A percentile compares a stretch with the other conserved stretches of the same genome.
Conservation (phyloP, 2,888 invertebrate species). For the Catocala sponsa region DNA sequence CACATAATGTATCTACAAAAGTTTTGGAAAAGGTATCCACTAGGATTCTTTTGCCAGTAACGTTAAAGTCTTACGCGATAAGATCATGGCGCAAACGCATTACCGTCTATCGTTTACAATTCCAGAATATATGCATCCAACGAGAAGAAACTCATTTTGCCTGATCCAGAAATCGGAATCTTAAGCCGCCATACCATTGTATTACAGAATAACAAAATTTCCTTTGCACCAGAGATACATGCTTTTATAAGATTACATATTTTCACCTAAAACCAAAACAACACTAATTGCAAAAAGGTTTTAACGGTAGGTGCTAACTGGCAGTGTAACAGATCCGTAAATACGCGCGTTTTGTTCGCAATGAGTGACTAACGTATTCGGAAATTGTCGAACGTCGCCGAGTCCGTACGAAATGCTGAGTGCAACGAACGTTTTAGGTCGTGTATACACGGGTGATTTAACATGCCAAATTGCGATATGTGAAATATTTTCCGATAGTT, state of each 20-base stretch:
- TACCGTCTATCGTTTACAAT: too few relatives aligned
- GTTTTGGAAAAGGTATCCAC: too few relatives aligned
- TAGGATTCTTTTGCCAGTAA: too few relatives aligned
- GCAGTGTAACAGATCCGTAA: constrained; percentile 32
- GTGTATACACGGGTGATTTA: constrained; percentile 56
- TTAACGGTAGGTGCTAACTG: constrained; percentile 40
- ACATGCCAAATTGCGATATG: constrained; percentile 45
- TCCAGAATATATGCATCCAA: too few relatives aligned
- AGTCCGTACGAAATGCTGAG: constrained; percentile 48
- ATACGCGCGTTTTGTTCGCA: constrained; percentile 41
- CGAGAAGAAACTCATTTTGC: too few relatives aligned
- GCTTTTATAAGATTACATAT: not conserved
- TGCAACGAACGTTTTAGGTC: constrained; percentile 63
- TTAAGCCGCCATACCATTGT: too few relatives aligned
- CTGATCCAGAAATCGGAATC: too few relatives aligned
- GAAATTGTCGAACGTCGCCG: constrained; percentile 57
- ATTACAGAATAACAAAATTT: too few relatives aligned
- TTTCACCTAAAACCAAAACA: constrained; percentile 17
- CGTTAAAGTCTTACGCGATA: too few relatives aligned
- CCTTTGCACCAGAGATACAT: too few relatives aligned
- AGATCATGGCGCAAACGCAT: too few relatives aligned
- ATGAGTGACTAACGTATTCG: constrained; percentile 52
- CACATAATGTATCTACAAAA: too few relatives aligned
- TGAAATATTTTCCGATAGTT: constrained; percentile 37
- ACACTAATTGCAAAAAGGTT: constrained; percentile 41